Conservation (phyloP, 1,140 invertebrate genomes). For the Maniola jurtina region DNA sequence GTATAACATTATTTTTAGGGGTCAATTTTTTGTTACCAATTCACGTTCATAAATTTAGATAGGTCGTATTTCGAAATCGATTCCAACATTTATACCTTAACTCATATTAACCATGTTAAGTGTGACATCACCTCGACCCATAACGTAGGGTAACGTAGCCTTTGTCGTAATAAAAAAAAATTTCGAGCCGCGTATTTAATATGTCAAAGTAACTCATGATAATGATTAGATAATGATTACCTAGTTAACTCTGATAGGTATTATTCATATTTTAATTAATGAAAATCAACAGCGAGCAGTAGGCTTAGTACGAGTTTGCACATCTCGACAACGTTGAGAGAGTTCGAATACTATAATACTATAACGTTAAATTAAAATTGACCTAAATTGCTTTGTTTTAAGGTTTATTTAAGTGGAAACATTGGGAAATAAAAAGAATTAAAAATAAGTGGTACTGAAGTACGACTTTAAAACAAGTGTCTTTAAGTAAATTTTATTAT, state of each 20-base stretch:
- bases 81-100: constrained; percentile 36
- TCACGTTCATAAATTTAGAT: constrained; percentile 44
- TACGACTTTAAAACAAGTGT: no score
- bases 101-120: constrained; percentile 37
- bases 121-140: constrained; percentile 64
- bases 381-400: no score
- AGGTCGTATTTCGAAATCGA: constrained; percentile 46
- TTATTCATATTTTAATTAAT: constrained; percentile 68
- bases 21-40: constrained; percentile 44
- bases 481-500: no score
- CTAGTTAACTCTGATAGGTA: constrained; percentile 66
- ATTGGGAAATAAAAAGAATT: no score
- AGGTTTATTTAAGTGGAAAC: no score
- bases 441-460: no score
- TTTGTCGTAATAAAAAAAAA: constrained; percentile 70
- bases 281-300: constrained; percentile 69
- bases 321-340: no score
- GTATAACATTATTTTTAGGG: constrained; percentile 8
- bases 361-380: no score
- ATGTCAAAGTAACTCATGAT: constrained; percentile 77
- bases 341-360: no score
- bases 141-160: constrained; percentile 71
- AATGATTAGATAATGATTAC: constrained; percentile 72
- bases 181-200: constrained; percentile 78
- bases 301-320: no score